These are phyloP conservation scores for Leptopilina syphax DNA, from an alignment of 2,888 invertebrate species.

Conservation along the genomic window DNA sequence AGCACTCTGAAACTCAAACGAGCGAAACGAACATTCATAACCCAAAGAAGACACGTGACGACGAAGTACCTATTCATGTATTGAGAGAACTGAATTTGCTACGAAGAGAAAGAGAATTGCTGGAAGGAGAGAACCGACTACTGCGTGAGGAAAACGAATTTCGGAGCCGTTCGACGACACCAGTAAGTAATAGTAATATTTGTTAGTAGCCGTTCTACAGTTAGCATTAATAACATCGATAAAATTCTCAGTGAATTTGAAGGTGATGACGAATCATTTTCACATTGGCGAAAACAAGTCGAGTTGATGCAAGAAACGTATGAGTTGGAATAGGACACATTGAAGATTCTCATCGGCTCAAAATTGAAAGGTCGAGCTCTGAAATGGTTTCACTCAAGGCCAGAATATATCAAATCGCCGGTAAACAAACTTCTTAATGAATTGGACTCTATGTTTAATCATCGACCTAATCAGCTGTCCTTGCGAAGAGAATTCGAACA, in stretches of 20 bases:
- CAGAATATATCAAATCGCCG: constrained; percentile 48
- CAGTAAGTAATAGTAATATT: no score
- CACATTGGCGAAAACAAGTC: no score
- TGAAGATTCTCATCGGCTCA: constrained; percentile 49
- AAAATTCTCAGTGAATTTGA: no score
- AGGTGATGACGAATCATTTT: no score
- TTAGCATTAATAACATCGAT: no score
- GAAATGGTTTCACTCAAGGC: constrained; percentile 55
- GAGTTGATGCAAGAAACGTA: no score
- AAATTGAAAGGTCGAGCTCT: constrained; percentile 51
- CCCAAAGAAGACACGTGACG: not conserved
- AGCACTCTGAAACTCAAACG: no score
- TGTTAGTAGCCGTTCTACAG: no score
- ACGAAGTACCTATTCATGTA: not conserved
- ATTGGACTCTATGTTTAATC: constrained; percentile 54
- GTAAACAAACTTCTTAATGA: constrained; percentile 43
- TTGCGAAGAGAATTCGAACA: constrained; percentile 51
- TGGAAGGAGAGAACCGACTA: not conserved
- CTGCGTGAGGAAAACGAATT: no score
- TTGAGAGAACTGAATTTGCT: not conserved
- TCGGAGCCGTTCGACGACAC: no score
- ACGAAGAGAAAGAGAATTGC: not conserved
- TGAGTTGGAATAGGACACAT: no score
- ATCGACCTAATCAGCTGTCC: constrained; percentile 46
- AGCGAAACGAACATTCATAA: not conserved